Evolutionary conservation across 2,888 invertebrate species (phyloP).

Genomic region (Parasteatoda lunata): DNA sequence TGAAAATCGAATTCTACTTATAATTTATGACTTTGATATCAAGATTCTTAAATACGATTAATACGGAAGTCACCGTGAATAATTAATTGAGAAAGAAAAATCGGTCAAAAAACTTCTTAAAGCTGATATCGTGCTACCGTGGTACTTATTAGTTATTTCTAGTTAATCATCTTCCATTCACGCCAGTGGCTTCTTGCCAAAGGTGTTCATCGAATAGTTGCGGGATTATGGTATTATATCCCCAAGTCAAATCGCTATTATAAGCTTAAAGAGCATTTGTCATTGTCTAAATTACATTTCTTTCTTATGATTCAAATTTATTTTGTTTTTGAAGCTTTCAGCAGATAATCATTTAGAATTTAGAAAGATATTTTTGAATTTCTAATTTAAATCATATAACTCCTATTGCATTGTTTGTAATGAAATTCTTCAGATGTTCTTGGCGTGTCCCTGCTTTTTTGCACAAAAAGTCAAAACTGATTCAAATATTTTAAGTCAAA

Average conservation of each 20-base stretch:
- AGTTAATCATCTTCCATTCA: conserved; percentile 30
- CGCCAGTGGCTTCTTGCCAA: conserved; percentile 14
- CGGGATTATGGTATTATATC: background rate
- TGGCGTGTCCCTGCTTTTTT: too few species aligned
- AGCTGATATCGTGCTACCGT: conserved; percentile 6
- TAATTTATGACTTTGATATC: conserved; percentile 29
- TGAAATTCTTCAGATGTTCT: too few species aligned
- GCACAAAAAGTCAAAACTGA: too few species aligned
- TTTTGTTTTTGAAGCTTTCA: too few species aligned
- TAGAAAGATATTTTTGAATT: too few species aligned
- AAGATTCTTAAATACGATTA: conserved; percentile 20
- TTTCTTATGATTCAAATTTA: too few species aligned
- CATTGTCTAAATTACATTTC: background rate
- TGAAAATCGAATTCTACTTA: background rate
- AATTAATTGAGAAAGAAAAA: conserved; percentile 24
- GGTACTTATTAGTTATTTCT: conserved; percentile 42
- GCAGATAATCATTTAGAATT: too few species aligned
- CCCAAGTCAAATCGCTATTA: background rate
- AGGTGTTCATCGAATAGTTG: background rate
- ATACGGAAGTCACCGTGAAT: conserved; percentile 46
- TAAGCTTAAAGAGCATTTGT: conserved; percentile 8
- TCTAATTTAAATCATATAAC: too few species aligned
- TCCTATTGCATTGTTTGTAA: too few species aligned
- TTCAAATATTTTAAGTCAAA: too few species aligned
- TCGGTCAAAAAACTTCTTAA: background rate